Percentiles rank a stretch among this genome's conserved stretches.
Conservation (phyloP, 2,888 invertebrate genomes). For the Panzeria rudis region DNA sequence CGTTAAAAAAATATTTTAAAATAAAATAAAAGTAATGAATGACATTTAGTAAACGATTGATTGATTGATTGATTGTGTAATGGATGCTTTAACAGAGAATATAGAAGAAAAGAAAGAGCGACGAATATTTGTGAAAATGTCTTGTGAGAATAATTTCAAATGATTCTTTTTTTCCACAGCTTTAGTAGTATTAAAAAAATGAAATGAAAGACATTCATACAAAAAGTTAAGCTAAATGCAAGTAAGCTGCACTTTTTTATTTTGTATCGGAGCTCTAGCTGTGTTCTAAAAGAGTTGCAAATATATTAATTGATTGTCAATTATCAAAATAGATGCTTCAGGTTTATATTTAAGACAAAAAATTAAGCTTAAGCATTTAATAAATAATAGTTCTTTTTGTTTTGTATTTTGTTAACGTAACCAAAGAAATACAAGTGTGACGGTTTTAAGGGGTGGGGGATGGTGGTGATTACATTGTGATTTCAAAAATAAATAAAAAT, state of each 20-base stretch:
- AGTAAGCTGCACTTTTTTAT: conserved; percentile 66
- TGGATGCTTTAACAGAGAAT: conserved; percentile 48
- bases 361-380: conserved; percentile 69
- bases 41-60: conserved; percentile 38
- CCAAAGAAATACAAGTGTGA: conserved; percentile 31
- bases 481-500: conserved; percentile 10
- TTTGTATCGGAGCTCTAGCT: conserved; percentile 65
- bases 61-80: conserved; percentile 51
- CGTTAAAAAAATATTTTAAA: conserved; percentile 2
- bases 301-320: conserved; percentile 69
- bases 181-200: conserved; percentile 69
- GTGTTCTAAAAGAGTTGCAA: conserved; percentile 74
- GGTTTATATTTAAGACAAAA: conserved; percentile 51
- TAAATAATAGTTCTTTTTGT: conserved; percentile 42
- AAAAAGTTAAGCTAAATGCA: conserved; percentile 70
- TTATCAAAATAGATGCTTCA: conserved; percentile 64
- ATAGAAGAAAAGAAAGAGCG: conserved; percentile 18
- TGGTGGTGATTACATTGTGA: conserved; percentile 7
- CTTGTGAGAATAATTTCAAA: conserved; percentile 52
- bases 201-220: conserved; percentile 66
- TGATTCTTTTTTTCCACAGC: conserved; percentile 64
- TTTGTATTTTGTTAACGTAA: conserved; percentile 40
- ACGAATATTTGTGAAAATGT: conserved; percentile 54
- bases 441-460: neutral
- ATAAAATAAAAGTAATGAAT: conserved; percentile 33